Evolutionary conservation across 2,888 invertebrate genomes (phyloP).

Genomic region (Atrina japonica): DNA sequence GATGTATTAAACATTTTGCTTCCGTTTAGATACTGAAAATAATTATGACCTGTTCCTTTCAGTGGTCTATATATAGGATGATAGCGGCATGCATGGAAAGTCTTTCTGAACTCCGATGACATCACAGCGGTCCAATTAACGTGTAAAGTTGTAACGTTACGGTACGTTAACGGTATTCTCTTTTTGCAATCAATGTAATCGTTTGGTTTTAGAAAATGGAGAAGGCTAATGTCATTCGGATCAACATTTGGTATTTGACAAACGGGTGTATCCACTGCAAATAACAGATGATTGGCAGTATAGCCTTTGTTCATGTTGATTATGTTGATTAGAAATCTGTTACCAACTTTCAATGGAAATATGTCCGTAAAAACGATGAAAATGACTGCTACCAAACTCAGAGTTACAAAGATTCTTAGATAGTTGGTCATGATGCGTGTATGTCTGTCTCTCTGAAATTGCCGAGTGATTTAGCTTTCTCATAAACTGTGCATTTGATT

Average conservation of each 20-base stretch:
- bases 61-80: slow-evolving; percentile 57
- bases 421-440: no score
- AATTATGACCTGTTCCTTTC: slow-evolving; percentile 44
- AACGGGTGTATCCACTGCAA: slow-evolving; percentile 70
- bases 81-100: slow-evolving; percentile 72
- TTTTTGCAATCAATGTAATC: slow-evolving; percentile 58
- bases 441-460: no score
- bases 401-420: no score
- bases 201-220: slow-evolving; percentile 53
- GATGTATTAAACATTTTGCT: slow-evolving; percentile 46
- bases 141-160: slow-evolving; percentile 50
- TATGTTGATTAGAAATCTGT: no score
- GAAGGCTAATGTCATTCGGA: slow-evolving; percentile 69
- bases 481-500: no score
- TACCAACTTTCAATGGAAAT: no score
- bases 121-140: slow-evolving; percentile 51
- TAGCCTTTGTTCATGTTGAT: no score
- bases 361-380: no score
- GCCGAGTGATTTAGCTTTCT: no score
- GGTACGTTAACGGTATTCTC: slow-evolving; percentile 67
- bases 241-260: slow-evolving; percentile 76
- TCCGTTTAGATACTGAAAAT: slow-evolving; percentile 46
- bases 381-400: no score
- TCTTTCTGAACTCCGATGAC: slow-evolving; percentile 47
- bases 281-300: no score